Percentiles rank a stretch among this genome's conserved stretches.
phyloP scores from a whole-genome alignment of 2,797 vertebrate species.

The Delichon dasypus region DNA sequence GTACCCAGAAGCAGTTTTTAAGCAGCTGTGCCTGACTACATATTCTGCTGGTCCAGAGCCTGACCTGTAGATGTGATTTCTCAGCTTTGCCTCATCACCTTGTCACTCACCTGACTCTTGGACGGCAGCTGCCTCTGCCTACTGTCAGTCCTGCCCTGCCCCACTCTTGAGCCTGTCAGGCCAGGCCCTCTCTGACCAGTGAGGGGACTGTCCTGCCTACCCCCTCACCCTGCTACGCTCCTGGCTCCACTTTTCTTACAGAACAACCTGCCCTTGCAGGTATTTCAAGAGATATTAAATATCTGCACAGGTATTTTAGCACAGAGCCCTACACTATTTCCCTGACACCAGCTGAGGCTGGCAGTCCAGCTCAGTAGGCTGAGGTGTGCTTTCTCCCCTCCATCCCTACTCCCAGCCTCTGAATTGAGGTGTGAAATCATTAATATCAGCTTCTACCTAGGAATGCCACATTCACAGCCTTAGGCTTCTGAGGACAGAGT shows the following conservation, averaged over 20 bases:
- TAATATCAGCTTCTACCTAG: conserved; percentile 80
- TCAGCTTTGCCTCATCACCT: neutral
- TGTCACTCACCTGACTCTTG: fast-evolving
- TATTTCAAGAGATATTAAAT: neutral
- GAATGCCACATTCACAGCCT: conserved; percentile 88
- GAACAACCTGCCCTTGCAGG: neutral
- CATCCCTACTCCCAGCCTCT: neutral
- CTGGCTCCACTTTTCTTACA: neutral
- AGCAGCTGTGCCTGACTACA: neutral
- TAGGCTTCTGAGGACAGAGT: conserved; percentile 88
- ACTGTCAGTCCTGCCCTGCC: neutral
- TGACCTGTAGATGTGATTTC: neutral
- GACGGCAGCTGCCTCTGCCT: neutral
- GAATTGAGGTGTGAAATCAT: neutral
- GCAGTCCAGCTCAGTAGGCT: neutral
- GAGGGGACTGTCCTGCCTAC: neutral
- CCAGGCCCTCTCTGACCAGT: fast-evolving
- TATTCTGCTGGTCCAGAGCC: neutral
- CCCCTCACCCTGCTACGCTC: neutral
- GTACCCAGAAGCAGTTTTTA: neutral
- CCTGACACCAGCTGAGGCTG: neutral
- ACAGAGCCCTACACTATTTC: neutral
- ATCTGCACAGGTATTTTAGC: neutral
- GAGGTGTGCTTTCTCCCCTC: neutral
- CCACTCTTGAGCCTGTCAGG: neutral